Conservation (phyloP, 2,113 vertebrate species). For the Pimephales promelas region DNA sequence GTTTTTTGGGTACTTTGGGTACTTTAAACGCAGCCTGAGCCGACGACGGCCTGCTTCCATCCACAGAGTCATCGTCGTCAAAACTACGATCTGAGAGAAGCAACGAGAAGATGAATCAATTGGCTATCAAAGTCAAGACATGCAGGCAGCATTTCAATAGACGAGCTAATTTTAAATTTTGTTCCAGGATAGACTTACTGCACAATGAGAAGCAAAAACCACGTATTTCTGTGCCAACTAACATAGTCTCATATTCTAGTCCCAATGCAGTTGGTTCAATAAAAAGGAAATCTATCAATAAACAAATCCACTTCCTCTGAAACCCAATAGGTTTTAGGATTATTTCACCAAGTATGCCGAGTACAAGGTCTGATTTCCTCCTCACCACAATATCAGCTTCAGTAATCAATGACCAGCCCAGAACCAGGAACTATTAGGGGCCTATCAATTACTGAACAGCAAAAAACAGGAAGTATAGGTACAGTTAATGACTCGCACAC, state of each 20-base stretch:
- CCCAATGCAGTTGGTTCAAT: background rate
- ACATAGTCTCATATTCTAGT: background rate
- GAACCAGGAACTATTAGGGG: background rate
- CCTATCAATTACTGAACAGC: conserved; percentile 14
- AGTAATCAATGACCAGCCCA: conserved; percentile 26
- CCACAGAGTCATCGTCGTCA: conserved; percentile 96
- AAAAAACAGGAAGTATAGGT: conserved; percentile 7
- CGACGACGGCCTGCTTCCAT: conserved; percentile 90
- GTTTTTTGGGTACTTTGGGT: conserved; percentile 89
- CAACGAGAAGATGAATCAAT: conserved; percentile 9
- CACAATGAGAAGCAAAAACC: background rate
- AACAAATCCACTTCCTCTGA: background rate
- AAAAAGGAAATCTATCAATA: background rate
- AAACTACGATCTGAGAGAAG: conserved; percentile 90
- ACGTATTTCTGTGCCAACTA: background rate
- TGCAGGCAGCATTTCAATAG: background rate
- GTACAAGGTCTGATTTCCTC: background rate
- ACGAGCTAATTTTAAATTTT: background rate
- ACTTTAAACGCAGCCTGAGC: conserved; percentile 92
- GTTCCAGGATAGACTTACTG: background rate
- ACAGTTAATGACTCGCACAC: background rate
- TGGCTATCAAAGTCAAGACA: background rate
- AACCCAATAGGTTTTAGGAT: conserved; percentile 30
- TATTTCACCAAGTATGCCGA: background rate
- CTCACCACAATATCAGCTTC: conserved; percentile 13